Conservation (phyloP, 2,113 vertebrate genomes). For the Syrmaticus mikado region DNA sequence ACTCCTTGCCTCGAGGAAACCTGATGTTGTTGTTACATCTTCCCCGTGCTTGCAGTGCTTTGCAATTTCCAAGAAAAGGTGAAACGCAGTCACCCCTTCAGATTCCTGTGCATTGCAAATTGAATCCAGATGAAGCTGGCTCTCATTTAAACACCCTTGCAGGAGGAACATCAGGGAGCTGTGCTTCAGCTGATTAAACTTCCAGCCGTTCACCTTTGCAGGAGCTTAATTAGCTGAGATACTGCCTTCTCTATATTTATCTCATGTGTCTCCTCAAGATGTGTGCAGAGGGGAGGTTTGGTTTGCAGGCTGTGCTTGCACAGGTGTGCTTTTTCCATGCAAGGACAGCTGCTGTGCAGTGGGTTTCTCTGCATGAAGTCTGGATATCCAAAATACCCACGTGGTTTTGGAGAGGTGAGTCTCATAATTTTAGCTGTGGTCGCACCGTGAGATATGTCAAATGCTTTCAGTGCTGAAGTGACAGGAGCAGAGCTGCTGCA, state of each 20-base stretch:
- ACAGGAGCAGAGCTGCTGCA: not conserved
- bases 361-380: not conserved
- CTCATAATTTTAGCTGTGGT: not conserved
- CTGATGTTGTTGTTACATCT: not conserved
- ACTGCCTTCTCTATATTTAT: slow-evolving; percentile 60
- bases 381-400: not conserved
- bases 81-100: not conserved
- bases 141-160: slow-evolving; percentile 63
- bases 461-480: fast-evolving
- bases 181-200: slow-evolving; percentile 60
- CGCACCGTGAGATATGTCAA: not conserved
- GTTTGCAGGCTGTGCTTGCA: not conserved
- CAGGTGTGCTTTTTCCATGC: not conserved
- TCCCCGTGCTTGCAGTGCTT: not conserved
- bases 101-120: not conserved
- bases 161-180: not conserved
- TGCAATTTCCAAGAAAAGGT: not conserved
- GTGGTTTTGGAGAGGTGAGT: not conserved
- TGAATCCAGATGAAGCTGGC: slow-evolving; percentile 17
- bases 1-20: not conserved
- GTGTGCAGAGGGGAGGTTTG: not conserved
- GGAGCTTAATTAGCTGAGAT: slow-evolving; percentile 61
- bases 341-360: not conserved
- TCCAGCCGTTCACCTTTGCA: slow-evolving; percentile 62
- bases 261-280: slow-evolving; percentile 2